These are phyloP conservation scores for Maylandia zebra DNA, from an alignment of 2,113 vertebrate species.

Conservation along the genomic window DNA sequence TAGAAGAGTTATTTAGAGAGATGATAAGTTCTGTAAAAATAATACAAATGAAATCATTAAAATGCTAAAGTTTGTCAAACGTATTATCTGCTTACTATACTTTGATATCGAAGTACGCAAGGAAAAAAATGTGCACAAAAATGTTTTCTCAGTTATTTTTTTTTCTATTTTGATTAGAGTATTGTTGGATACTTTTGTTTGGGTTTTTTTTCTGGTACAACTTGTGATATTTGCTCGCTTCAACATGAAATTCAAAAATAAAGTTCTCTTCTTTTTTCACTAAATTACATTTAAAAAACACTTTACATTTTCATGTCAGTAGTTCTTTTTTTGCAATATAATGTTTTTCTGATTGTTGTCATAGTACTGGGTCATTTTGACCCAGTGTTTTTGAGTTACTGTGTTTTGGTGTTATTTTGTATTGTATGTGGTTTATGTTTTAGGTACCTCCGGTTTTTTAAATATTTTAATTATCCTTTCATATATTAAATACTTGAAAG, in stretches of 20 bases:
- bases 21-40: neutral
- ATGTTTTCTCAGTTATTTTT: neutral
- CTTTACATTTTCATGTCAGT: neutral
- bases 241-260: neutral
- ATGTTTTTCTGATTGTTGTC: neutral
- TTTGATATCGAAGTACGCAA: neutral
- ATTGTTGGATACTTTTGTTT: neutral
- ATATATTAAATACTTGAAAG: neutral
- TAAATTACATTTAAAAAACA: neutral
- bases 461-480: neutral
- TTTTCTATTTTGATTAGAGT: neutral
- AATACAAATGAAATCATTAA: neutral
- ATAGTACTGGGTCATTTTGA: neutral
- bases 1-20: neutral
- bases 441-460: neutral
- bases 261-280: rapidly evolving
- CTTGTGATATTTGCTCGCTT: neutral
- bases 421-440: neutral
- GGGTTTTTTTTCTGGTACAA: rapidly evolving
- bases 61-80: neutral
- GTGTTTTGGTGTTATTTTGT: neutral
- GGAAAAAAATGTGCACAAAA: neutral
- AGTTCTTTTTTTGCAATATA: neutral
- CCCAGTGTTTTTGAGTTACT: neutral
- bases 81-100: neutral